Evolutionary conservation across 2,113 vertebrate species (phyloP), one percentile per base, ranked within the genome.

Genomic region (Corythoichthys haematopterus): DNA sequence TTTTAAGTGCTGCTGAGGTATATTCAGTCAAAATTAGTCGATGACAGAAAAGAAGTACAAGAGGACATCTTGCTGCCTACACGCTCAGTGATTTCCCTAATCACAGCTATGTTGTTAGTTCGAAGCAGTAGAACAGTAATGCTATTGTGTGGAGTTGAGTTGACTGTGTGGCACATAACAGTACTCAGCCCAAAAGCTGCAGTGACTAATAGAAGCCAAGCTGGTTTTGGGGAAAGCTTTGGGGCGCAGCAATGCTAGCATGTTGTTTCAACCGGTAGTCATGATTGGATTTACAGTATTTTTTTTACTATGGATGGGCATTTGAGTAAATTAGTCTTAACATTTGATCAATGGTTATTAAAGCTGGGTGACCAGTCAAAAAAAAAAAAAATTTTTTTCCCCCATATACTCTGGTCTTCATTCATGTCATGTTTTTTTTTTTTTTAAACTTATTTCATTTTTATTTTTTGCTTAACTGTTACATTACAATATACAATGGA

Each of bases 1-100:
- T 91, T 85, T 85, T 88, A 94, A 94, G 90, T 92, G 93, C 93
- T 91, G 92, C 92, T 96, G 96, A 99, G 97, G 96, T 98, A 98
- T 97, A 87, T 90, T 93, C 93, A 88, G 91, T 92, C 88, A 93
- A 93, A 94, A 91, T 78, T 93, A 94, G 74, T 83, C 84, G 88
- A 92, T 89, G 88, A 92, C 82, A 94, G 91, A 92, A 94, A 70
- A 93, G 63, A 77, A 81, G 84, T 87, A 90, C 88, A 92, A 83
- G 62, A 74, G 48, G 68, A 69, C 69, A 45, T 47, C 60, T 79
- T 53, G 62, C 77, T 70, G 72, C 69, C 74, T 77, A 60, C 66
- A 75, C 51, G 62, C 68, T 69, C 73, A 69, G 60, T 59, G 59
- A 68, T 55, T 52, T 45, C 63, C 9, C 63, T 53, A 62, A 71